Evolutionary conservation across 1,140 invertebrate species (phyloP).

Genomic region (Maconellicoccus hirsutus): DNA sequence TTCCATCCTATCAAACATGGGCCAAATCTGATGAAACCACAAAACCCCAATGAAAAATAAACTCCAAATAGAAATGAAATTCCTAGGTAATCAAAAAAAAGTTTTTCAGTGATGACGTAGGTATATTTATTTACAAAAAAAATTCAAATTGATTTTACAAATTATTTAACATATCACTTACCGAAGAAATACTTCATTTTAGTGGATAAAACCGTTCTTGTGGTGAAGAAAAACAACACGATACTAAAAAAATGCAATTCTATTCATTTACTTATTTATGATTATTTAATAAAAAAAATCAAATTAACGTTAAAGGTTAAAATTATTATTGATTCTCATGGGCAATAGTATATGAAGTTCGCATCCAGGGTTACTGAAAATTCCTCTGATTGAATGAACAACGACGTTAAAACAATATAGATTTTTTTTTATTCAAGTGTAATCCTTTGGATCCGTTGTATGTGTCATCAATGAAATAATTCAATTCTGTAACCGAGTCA

Average conservation of each 20-base stretch:
- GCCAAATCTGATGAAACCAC: not conserved
- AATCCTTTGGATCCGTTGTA: not conserved
- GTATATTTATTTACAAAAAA: not conserved
- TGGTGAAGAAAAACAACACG: not conserved
- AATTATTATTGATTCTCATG: not conserved
- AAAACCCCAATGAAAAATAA: not conserved
- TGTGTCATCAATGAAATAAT: not conserved
- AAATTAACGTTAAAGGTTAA: slow-evolving; percentile 5
- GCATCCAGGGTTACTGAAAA: not conserved
- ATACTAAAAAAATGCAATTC: not conserved
- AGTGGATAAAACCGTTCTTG: too few species aligned
- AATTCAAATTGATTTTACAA: too few species aligned
- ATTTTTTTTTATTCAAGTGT: not conserved
- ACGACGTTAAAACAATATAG: not conserved
- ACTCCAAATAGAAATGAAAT: not conserved
- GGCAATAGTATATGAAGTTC: not conserved
- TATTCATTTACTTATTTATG: not conserved
- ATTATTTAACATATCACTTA: too few species aligned
- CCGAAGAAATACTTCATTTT: too few species aligned
- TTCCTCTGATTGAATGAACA: not conserved
- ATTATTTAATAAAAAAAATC: not conserved
- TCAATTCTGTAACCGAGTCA: not conserved
- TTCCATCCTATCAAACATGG: slow-evolving; percentile 7
- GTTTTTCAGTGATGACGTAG: too few species aligned
- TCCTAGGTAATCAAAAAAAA: not conserved